Evolutionary conservation across 2,113 vertebrate genomes (phyloP), one percentile per base, ranked within the genome.

Genomic region (Hemiprocne comata): DNA sequence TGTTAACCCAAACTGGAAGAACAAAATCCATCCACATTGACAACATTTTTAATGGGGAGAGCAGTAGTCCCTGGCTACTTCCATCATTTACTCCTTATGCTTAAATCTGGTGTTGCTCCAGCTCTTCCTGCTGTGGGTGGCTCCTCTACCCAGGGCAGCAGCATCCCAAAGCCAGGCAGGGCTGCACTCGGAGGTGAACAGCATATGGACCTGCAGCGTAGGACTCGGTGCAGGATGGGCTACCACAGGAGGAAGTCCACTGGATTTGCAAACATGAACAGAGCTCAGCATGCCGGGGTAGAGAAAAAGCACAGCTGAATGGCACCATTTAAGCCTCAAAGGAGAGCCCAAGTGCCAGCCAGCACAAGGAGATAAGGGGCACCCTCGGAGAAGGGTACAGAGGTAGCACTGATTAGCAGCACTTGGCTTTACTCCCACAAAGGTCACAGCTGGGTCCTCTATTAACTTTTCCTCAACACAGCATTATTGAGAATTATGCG

Each of bases 341-440:
- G 88, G 93, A 96, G 92, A 75, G 57, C 50, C 88, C 88, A 58
- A 96, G 95, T 95, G 89, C 96, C 94, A 96, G 94, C 80, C 93
- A 75, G 93, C 73, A 71, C 96, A 19, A 95, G 94, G 94, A 86
- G 94, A 89, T 78, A 93, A 90, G 95, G 44, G 81, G 57, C 70
- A 57, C 55, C 48, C 80, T 34, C 1, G 0, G 75, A 83, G 83
- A 87, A 81, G 91, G 80, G 83, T n/a, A 97, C 96, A 97, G 89
- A 96, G 92, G 85, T 96, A 71, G 83, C 85, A 89, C 69, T 96
- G 94, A 96, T 75, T 92, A 90, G 77, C 82, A 81, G 72, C 0
- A 1, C 61, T 85, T 93, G 94, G 90, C 87, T 88, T 36, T 55
- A 83, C 90, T 90, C 85, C 87, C 87, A 16, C 75, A 61, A 38